These are phyloP conservation scores for Lophochroa leadbeateri DNA, from an alignment of 2,113 vertebrate genomes.

Conservation along the genomic window DNA sequence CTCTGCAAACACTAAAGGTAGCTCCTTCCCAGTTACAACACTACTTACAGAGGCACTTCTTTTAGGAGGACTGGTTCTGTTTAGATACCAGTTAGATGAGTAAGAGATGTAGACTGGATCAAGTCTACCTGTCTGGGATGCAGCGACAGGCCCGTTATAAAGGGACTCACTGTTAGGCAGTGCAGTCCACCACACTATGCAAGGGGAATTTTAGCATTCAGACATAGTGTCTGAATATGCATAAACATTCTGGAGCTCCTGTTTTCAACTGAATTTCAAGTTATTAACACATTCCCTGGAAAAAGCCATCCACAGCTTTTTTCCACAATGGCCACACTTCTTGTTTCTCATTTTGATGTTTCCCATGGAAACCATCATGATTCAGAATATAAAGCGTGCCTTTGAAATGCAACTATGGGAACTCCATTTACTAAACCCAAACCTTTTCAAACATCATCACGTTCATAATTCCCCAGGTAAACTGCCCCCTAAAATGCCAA, in stretches of 20 bases:
- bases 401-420: constrained; percentile 7
- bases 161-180: background rate
- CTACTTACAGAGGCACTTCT: background rate
- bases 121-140: background rate
- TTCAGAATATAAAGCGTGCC: background rate
- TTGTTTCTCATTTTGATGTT: constrained; percentile 30
- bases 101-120: background rate
- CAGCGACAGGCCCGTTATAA: background rate
- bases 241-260: constrained; percentile 2
- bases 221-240: background rate
- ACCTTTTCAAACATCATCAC: background rate
- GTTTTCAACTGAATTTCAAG: background rate
- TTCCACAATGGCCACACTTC: background rate
- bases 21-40: background rate
- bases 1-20: background rate
- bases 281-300: constrained; percentile 34
- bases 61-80: background rate
- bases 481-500: background rate
- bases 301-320: background rate
- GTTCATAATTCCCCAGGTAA: background rate
- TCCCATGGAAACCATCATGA: constrained; percentile 25
- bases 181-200: background rate
- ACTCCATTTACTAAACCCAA: background rate
- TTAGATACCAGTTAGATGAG: background rate
- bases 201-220: background rate